Base-by-base conservation (phyloP, 2,797 vertebrate genomes). In the Coranthus polyacanthus region DNA sequence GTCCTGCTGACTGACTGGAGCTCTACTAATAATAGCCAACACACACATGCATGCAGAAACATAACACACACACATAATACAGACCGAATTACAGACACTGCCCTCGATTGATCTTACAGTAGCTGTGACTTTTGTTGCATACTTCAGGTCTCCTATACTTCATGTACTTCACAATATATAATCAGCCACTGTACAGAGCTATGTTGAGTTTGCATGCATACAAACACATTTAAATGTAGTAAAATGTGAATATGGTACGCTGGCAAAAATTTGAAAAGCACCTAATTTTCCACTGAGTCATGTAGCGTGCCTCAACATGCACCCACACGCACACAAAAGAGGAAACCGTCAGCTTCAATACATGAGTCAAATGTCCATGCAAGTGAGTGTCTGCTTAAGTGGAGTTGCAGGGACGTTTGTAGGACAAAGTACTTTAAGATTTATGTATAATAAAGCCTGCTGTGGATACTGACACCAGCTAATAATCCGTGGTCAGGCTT, bases 361-460 rank as follows among this genome's bases (percentile, higher is more conserved):
- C 5, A 52, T 78, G 61, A 75, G 65, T 82, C 51, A 66, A 56
- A 70, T 32, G 16, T 20, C n/a, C n/a, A n/a, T n/a, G n/a, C n/a
- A n/a, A 38, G 65, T 36, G 36, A 53, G 22, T 18, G 20, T 50
- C 39, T 41, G 62, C 37, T 44, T 49, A 49, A 42, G 32, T 50
- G n/a, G n/a, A n/a, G n/a, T n/a, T 57, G 17, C 9, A 13, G 46
- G 29, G 54, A 26, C 20, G 59, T 66, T 65, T 62, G n/a, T 29
- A 42, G 58, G 59, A 69, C 60, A 52, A 53, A 72, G 20, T 56
- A 18, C 34, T 50, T 54, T 55, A 1, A 44, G 53, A 13, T 41
- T 58, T 42, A 41, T 44, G 26, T 47, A 6, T 63, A 59, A 63
- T 54, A 59, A 59, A 60, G 39, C 54, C n/a, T n/a, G n/a, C n/a